Evolutionary conservation across 1,140 invertebrate species (phyloP), one percentile per base, ranked within the genome.

Genomic region (Drosophila suzukii): DNA sequence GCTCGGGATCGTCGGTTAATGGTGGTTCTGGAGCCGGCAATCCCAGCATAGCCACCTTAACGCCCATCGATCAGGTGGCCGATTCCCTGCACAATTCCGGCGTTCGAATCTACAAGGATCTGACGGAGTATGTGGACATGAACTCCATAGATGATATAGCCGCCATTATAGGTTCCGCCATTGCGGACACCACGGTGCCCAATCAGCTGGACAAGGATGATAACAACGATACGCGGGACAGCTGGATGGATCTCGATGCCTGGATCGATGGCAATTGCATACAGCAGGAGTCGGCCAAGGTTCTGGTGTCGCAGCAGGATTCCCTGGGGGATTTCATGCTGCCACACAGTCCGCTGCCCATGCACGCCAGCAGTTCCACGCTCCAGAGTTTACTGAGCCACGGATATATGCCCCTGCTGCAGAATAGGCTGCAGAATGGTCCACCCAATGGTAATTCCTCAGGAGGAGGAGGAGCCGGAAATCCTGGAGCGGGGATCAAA

Each of bases 141-240:
- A 94, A 94, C 54, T 94, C 94, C 3, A 95, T 95, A 54, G 97
- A 97, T 66, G 97, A 97, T 78, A 97, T 98, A 66, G 96, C 97
- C 0, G 96, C 96, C 15, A 96, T 98, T 20, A 97, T 98, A 56
- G 96, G 97, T 0, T 97, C 96, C 1, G 97, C 97, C n/a, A 97
- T 98, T 73, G 96, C 97, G 0, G 97, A 97, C 80, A 97, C 96
- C 1, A 97, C 96, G 0, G 96, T 96, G 4, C 95, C 95, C 11
- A 94, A 95, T 90, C 94, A 94, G 43, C 94, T 94, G 61, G 95
- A 95, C 60, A 94, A 95, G 2, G 93, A 94, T 13, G 95, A 95
- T 44, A 95, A 94, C 39, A 93, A 93, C 30, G 93, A 94, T 36
- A 96, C 95, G 0, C 93, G 95, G 67, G 96, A 96, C 75, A 95